Conservation (phyloP, 2,888 invertebrate species). For the Perizoma flavofasciatum region DNA sequence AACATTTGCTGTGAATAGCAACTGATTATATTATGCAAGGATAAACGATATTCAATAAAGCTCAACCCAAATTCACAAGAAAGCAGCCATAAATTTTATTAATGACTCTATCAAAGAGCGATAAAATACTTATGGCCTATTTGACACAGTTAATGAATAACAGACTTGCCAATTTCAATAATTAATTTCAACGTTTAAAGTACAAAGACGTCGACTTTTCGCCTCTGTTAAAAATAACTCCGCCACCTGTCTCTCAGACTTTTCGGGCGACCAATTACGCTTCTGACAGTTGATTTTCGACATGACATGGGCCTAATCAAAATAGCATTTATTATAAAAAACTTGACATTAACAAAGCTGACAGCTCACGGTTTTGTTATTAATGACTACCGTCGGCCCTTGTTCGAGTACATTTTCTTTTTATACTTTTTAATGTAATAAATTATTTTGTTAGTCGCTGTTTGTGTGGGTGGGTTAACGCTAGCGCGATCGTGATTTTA, state of each 20-base stretch:
- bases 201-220: slow-evolving; percentile 33
- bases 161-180: slow-evolving; percentile 37
- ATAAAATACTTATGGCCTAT: slow-evolving; percentile 39
- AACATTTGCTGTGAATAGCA: slow-evolving; percentile 28
- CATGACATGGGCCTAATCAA: slow-evolving; percentile 86
- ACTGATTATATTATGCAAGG: slow-evolving; percentile 27
- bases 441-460: slow-evolving; percentile 69
- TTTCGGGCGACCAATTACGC: slow-evolving; percentile 81
- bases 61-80: slow-evolving; percentile 32
- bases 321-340: slow-evolving; percentile 82
- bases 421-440: slow-evolving; percentile 69
- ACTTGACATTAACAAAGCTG: slow-evolving; percentile 78
- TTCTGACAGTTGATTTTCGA: slow-evolving; percentile 84
- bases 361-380: slow-evolving; percentile 82
- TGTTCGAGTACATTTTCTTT: slow-evolving; percentile 57
- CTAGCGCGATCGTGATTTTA: slow-evolving; percentile 71
- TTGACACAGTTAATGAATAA: slow-evolving; percentile 40
- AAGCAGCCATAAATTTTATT: slow-evolving; percentile 35
- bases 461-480: slow-evolving; percentile 61
- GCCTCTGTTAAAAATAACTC: slow-evolving; percentile 51
- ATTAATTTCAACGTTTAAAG: slow-evolving; percentile 35
- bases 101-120: slow-evolving; percentile 36
- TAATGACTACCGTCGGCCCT: slow-evolving; percentile 68
- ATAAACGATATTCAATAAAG: slow-evolving; percentile 35
- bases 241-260: slow-evolving; percentile 62